Percentiles rank a stretch among this genome's conserved stretches.
phyloP scores from a whole-genome alignment of 2,888 invertebrate genomes.

The Diabrotica balteata region DNA sequence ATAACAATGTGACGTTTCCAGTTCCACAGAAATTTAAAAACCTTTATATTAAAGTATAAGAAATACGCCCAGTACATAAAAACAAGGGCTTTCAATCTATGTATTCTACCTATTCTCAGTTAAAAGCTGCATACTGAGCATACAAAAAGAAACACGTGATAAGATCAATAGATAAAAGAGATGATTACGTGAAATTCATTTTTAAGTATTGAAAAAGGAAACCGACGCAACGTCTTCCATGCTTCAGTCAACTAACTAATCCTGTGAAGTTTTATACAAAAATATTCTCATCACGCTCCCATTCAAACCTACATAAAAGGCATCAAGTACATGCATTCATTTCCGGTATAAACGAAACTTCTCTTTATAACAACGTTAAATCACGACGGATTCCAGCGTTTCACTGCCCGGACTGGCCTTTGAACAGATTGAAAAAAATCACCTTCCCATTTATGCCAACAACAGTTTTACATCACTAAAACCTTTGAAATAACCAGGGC shows the following conservation, averaged over 20 bases:
- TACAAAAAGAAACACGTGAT: neutral
- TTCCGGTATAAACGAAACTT: constrained; percentile 12
- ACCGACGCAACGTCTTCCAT: neutral
- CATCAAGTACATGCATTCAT: constrained; percentile 18
- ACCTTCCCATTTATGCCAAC: no score
- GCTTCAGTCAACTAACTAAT: constrained; percentile 2
- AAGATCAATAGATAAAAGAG: neutral
- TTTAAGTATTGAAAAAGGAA: constrained; percentile 1
- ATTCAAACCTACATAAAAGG: constrained; percentile 17
- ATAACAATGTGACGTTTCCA: no score
- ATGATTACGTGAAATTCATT: neutral
- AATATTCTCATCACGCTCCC: constrained; percentile 18
- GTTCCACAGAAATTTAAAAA: no score
- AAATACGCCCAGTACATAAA: no score
- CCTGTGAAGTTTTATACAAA: constrained; percentile 11
- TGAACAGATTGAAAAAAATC: constrained; percentile 1
- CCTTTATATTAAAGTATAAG: no score
- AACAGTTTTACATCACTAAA: no score
- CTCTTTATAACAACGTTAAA: constrained; percentile 7
- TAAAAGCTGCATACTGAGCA: neutral
- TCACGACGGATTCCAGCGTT: neutral
- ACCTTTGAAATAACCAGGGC: no score
- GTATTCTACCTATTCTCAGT: neutral
- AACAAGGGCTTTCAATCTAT: no score
- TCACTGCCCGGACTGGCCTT: neutral